Percentiles rank a stretch among this genome's conserved stretches.
Conservation (phyloP, 2,797 vertebrate species). For the Rhinichthys osculus region DNA sequence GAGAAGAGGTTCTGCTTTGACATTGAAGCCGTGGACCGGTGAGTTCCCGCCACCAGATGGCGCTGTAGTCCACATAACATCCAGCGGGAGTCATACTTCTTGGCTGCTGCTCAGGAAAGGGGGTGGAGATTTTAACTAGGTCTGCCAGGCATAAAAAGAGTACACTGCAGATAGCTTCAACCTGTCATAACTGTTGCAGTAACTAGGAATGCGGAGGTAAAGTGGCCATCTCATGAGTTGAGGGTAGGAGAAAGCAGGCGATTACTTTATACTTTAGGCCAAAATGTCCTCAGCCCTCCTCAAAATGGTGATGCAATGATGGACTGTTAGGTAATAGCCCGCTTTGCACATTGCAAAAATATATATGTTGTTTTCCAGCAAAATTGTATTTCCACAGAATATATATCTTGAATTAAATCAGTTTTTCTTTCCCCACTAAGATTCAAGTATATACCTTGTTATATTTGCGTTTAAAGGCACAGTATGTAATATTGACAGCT, state of each 20-base stretch:
- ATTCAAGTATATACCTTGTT: not conserved
- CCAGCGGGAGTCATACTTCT: not conserved
- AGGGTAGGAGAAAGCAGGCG: not conserved
- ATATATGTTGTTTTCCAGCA: not conserved
- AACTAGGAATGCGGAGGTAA: not conserved
- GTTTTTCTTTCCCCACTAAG: not conserved
- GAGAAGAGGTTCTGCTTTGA: constrained; percentile 99
- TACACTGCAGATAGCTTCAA: constrained; percentile 22
- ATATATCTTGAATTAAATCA: not conserved
- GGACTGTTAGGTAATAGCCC: not conserved
- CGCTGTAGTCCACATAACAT: not conserved
- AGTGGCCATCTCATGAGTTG: not conserved
- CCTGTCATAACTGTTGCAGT: not conserved
- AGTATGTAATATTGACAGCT: not conserved
- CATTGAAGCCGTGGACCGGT: constrained; percentile 93
- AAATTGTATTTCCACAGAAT: not conserved
- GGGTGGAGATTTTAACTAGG: constrained; percentile 22
- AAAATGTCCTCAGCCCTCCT: not conserved
- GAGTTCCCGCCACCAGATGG: constrained; percentile 64
- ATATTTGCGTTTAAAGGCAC: not conserved
- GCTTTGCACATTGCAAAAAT: not conserved
- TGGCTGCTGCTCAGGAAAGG: constrained; percentile 7
- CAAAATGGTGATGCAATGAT: not conserved
- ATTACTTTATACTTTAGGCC: not conserved
- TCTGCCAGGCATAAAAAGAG: constrained; percentile 5